Conservation (phyloP, 2,797 vertebrate genomes). For the Apogon hyalosoma region DNA sequence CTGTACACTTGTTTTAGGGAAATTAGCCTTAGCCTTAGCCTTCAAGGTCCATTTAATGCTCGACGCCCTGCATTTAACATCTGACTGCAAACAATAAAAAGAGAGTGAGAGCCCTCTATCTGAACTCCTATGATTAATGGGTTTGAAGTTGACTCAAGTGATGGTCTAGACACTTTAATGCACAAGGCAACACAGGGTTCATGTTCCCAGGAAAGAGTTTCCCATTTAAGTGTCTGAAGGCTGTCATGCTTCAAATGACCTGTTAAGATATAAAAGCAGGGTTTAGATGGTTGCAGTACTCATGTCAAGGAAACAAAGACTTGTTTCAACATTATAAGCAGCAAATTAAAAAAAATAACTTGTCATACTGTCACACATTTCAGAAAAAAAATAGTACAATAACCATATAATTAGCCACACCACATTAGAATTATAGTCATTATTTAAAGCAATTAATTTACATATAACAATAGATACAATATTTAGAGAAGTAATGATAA, state of each 20-base stretch:
- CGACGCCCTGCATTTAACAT: constrained; percentile 31
- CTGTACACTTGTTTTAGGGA: constrained; percentile 48
- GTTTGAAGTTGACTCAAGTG: constrained; percentile 43
- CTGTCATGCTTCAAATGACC: constrained; percentile 63
- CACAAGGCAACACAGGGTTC: constrained; percentile 50
- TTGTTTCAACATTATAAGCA: background rate
- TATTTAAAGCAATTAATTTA: background rate
- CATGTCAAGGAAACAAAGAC: background rate
- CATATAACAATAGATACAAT: no score
- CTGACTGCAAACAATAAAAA: constrained; percentile 35
- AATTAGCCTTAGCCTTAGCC: background rate
- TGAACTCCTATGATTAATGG: constrained; percentile 40
- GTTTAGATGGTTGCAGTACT: constrained; percentile 3
- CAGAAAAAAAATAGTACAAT: background rate
- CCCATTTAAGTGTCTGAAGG: constrained; percentile 21
- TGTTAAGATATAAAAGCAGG: constrained; percentile 48
- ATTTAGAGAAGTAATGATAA: no score
- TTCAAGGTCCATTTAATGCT: constrained; percentile 38
- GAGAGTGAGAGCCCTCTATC: constrained; percentile 21
- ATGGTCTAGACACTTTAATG: constrained; percentile 50
- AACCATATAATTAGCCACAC: background rate
- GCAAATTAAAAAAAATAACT: background rate
- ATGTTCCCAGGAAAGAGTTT: constrained; percentile 23
- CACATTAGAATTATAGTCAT: background rate
- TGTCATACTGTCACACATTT: background rate